These are phyloP conservation scores for Nyctibius grandis DNA, from an alignment of 2,797 vertebrate species.

Conservation along the genomic window DNA sequence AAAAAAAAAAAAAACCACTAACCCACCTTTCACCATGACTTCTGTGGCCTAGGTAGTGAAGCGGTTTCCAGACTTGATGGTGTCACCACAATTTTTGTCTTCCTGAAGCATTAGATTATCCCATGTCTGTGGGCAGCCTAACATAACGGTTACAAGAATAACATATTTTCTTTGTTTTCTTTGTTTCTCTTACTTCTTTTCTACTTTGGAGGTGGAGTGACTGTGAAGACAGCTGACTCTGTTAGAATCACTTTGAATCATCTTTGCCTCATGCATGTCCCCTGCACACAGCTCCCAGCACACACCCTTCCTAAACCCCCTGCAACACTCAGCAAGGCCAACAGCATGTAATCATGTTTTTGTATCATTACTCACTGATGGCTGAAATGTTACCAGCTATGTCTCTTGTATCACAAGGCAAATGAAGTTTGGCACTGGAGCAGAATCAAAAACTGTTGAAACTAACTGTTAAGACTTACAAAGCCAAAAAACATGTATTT, in stretches of 20 bases:
- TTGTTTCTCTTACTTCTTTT: not conserved
- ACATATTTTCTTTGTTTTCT: not conserved
- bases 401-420: not conserved
- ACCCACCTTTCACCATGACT: no score
- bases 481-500: not conserved
- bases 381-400: not conserved
- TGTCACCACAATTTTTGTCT: not conserved
- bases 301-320: not conserved
- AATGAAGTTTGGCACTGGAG: not conserved
- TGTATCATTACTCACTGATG: not conserved
- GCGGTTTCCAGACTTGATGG: not conserved
- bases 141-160: not conserved
- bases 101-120: not conserved
- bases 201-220: no score
- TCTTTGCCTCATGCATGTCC: not conserved
- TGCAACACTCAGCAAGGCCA: no score
- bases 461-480: not conserved
- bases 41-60: not conserved
- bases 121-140: not conserved
- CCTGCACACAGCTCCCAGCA: rapidly evolving
- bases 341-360: not conserved
- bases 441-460: not conserved
- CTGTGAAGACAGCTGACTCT: not conserved
- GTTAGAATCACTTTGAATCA: not conserved
- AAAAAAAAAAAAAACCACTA: not conserved